Evolutionary conservation across 2,113 vertebrate genomes (phyloP).

Genomic region (Nipponia nippon): DNA sequence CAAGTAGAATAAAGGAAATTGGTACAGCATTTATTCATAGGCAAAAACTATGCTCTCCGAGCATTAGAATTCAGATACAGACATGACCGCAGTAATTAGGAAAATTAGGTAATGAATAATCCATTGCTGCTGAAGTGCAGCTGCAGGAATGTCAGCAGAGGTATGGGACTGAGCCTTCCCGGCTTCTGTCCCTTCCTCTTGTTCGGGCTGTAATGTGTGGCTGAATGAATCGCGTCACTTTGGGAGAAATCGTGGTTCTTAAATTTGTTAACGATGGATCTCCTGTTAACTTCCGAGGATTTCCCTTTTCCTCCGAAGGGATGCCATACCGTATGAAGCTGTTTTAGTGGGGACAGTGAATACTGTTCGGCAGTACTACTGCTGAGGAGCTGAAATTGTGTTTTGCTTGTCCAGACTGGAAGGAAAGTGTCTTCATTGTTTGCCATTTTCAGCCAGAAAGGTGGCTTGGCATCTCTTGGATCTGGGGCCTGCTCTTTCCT

Average conservation of each 20-base stretch:
- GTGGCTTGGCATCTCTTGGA: neutral
- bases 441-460: neutral
- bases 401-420: neutral
- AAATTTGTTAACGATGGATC: accelerated
- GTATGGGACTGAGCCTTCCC: neutral
- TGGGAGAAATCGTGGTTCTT: neutral
- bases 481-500: neutral
- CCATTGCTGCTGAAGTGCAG: neutral
- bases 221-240: neutral
- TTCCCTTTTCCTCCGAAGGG: neutral
- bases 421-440: neutral
- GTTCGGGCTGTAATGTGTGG: neutral
- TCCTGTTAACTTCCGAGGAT: neutral
- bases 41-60: accelerated
- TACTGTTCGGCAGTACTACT: neutral
- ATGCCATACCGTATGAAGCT: accelerated
- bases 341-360: no score
- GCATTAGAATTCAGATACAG: accelerated
- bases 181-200: neutral
- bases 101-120: neutral
- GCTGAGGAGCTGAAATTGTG: accelerated
- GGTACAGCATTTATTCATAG: neutral
- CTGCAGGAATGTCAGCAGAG: neutral
- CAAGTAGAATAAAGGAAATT: neutral
- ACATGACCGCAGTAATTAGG: neutral